phyloP scores from a whole-genome alignment of 1,140 invertebrate species.

The Macrotrachela quadricornifera region DNA sequence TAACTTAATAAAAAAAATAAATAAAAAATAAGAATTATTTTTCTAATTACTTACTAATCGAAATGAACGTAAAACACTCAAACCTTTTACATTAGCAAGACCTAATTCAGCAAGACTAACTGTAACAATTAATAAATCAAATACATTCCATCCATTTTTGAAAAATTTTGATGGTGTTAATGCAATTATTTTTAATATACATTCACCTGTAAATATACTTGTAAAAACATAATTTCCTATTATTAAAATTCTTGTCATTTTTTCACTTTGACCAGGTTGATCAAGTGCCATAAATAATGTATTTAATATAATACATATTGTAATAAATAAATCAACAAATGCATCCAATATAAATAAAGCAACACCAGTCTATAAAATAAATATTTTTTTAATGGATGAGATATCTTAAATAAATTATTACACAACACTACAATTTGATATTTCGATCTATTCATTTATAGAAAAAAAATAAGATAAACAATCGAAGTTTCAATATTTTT shows the following conservation, averaged over 20 bases:
- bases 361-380: too few species aligned
- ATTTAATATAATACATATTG: conserved; percentile 92
- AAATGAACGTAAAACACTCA: conserved; percentile 87
- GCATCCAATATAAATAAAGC: too few species aligned
- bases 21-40: too few species aligned
- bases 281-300: conserved; percentile 96
- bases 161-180: conserved; percentile 92
- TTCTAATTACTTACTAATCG: conserved; percentile 75
- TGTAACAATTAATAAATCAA: conserved; percentile 95
- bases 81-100: conserved; percentile 62
- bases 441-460: too few species aligned
- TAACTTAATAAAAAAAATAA: conserved; percentile 51
- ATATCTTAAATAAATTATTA: too few species aligned
- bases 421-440: too few species aligned
- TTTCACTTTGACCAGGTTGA: conserved; percentile 64
- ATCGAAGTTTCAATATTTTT: too few species aligned
- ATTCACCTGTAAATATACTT: conserved; percentile 88
- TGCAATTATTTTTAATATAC: conserved; percentile 85
- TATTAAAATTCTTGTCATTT: conserved; percentile 55
- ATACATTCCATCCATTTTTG: conserved; percentile 95
- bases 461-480: too few species aligned
- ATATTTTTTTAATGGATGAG: too few species aligned
- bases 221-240: conserved; percentile 90
- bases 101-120: conserved; percentile 81
- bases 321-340: conserved; percentile 98